These are phyloP conservation scores for Caenorhabditis sinica DNA, from an alignment of 2,888 invertebrate species.

Conservation along the genomic window DNA sequence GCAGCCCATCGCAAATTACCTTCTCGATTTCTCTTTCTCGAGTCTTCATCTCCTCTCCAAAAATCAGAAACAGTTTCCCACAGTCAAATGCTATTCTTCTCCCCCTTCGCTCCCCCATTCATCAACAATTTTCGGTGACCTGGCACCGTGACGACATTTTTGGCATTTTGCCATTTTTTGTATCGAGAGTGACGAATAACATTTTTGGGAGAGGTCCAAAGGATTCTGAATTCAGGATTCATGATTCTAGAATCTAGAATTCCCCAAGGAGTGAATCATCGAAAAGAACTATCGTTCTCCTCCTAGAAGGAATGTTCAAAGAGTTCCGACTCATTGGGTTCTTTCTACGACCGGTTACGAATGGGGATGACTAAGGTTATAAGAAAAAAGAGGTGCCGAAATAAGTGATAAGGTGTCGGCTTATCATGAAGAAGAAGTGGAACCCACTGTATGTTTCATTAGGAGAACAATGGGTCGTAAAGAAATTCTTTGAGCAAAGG, in stretches of 20 bases:
- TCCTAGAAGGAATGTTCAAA: not conserved
- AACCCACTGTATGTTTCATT: not conserved
- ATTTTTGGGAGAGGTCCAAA: not conserved
- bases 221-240: not conserved
- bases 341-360: not conserved
- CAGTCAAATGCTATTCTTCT: constrained; percentile 6
- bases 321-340: constrained; percentile 35
- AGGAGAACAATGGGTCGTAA: not conserved
- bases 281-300: not conserved
- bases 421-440: not conserved
- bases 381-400: not conserved
- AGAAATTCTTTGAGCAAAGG: not conserved
- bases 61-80: constrained; percentile 19
- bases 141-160: constrained; percentile 25
- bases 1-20: not conserved
- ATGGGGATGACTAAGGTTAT: constrained; percentile 3
- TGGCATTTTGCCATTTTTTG: not conserved
- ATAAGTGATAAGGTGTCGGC: constrained; percentile 16
- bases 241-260: not conserved
- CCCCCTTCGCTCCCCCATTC: not conserved
- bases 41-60: not conserved
- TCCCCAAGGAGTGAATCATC: constrained; percentile 18
- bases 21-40: not conserved
- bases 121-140: constrained; percentile 16
- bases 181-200: not conserved